Conservation (phyloP, 1,140 invertebrate genomes). For the Ceratosolen fusciceps region DNA sequence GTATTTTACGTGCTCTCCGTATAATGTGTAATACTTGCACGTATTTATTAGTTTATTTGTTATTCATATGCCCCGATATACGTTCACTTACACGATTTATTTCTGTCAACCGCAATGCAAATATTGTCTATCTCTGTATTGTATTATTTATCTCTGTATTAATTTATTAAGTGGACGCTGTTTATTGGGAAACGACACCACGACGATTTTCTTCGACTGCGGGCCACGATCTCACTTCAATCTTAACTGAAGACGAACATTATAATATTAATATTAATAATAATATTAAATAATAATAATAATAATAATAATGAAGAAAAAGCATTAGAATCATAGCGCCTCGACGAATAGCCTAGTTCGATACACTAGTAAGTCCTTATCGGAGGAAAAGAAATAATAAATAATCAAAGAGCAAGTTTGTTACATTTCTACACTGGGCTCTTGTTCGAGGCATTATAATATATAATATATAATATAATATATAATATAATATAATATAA, state of each 20-base stretch:
- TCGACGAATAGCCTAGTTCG: slow-evolving; percentile 69
- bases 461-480: too few species aligned
- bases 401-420: slow-evolving; percentile 65
- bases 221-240: slow-evolving; percentile 46
- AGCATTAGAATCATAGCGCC: slow-evolving; percentile 65
- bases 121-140: too few species aligned
- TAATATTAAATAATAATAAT: too few species aligned
- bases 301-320: slow-evolving; percentile 28
- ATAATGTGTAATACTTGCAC: too few species aligned
- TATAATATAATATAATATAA: too few species aligned
- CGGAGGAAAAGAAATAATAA: slow-evolving; percentile 60
- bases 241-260: slow-evolving; percentile 49
- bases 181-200: slow-evolving; percentile 66
- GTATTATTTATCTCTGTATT: not conserved
- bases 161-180: slow-evolving; percentile 39
- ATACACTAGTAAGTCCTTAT: slow-evolving; percentile 69
- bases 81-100: too few species aligned
- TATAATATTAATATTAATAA: slow-evolving; percentile 50
- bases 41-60: too few species aligned
- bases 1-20: slow-evolving; percentile 19
- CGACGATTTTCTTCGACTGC: slow-evolving; percentile 56
- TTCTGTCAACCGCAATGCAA: too few species aligned
- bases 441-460: slow-evolving; percentile 68
- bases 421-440: slow-evolving; percentile 72
- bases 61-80: too few species aligned